Conservation (phyloP, 2,888 invertebrate genomes). For the Dilophus febrilis region DNA sequence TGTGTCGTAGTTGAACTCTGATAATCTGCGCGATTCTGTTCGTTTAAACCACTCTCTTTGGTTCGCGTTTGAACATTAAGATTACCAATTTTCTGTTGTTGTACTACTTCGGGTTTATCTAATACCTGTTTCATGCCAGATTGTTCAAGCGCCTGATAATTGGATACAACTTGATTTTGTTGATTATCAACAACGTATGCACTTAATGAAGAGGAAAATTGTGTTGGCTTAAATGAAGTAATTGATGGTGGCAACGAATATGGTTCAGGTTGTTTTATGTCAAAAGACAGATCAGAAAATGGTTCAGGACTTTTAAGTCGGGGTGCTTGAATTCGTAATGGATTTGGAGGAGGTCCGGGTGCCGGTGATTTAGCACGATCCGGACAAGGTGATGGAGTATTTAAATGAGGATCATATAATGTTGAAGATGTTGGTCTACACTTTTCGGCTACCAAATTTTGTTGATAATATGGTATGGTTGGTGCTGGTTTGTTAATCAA, state of each 20-base stretch:
- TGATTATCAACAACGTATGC: not conserved
- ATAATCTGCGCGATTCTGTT: slow-evolving; percentile 27
- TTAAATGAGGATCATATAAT: slow-evolving; percentile 41
- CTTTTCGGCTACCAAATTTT: slow-evolving; percentile 53
- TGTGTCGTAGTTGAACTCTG: slow-evolving; percentile 32
- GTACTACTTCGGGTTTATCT: slow-evolving; percentile 33
- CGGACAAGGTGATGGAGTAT: slow-evolving; percentile 48
- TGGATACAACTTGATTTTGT: not conserved
- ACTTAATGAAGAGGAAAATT: not conserved
- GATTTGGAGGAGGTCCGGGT: slow-evolving; percentile 51
- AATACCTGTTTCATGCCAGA: slow-evolving; percentile 28
- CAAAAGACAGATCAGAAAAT: not conserved
- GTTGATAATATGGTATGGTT: slow-evolving; percentile 61
- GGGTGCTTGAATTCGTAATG: slow-evolving; percentile 45
- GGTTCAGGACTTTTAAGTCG: slow-evolving; percentile 34
- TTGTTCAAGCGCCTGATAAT: slow-evolving; percentile 32
- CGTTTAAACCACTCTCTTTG: slow-evolving; percentile 25
- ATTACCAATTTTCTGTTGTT: slow-evolving; percentile 34
- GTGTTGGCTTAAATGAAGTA: slow-evolving; percentile 9
- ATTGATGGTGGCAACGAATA: slow-evolving; percentile 9
- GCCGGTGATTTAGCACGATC: slow-evolving; percentile 52
- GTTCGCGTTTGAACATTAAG: slow-evolving; percentile 33
- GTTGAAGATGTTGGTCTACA: slow-evolving; percentile 41
- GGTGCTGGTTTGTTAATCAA: slow-evolving; percentile 53
- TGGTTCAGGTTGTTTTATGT: slow-evolving; percentile 11